Percentiles rank a stretch among this genome's conserved stretches.
Conservation (phyloP, 2,113 vertebrate genomes). For the Pterocles burchelli region DNA sequence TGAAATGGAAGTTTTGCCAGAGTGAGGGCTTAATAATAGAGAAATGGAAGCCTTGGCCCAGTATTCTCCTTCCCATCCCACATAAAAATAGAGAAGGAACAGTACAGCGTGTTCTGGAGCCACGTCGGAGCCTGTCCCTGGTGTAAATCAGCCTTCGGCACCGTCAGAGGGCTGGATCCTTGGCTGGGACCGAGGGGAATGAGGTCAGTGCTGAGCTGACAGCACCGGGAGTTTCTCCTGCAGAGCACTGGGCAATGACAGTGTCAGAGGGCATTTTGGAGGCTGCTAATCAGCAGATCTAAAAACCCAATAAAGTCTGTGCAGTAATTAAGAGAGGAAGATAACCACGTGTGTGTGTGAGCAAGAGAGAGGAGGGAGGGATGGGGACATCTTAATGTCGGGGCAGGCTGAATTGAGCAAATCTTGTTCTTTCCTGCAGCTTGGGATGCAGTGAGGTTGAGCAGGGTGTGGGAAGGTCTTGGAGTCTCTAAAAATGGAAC, state of each 20-base stretch:
- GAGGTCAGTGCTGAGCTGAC: background rate
- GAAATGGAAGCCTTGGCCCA: slow-evolving; percentile 34
- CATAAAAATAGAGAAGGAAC: background rate
- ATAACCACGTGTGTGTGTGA: background rate
- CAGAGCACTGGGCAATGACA: background rate
- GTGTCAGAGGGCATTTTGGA: background rate
- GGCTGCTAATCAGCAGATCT: background rate
- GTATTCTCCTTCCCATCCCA: background rate
- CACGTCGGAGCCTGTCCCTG: background rate
- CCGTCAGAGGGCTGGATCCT: background rate
- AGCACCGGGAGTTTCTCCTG: background rate
- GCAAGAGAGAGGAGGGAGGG: background rate
- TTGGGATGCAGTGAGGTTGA: background rate
- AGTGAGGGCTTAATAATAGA: background rate
- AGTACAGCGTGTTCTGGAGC: background rate
- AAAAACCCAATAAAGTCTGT: background rate
- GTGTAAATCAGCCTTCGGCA: background rate
- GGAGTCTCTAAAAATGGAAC: background rate
- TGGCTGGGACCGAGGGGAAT: background rate
- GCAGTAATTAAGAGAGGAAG: background rate
- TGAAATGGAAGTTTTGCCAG: background rate
- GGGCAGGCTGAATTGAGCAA: background rate
- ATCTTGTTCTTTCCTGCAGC: background rate
- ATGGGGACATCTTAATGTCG: no score
- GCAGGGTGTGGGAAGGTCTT: background rate